A percentile compares a stretch with the other conserved stretches of the same genome.
phyloP scores from a whole-genome alignment of 2,888 invertebrate species.

The Zygothrica quintamaculata region DNA sequence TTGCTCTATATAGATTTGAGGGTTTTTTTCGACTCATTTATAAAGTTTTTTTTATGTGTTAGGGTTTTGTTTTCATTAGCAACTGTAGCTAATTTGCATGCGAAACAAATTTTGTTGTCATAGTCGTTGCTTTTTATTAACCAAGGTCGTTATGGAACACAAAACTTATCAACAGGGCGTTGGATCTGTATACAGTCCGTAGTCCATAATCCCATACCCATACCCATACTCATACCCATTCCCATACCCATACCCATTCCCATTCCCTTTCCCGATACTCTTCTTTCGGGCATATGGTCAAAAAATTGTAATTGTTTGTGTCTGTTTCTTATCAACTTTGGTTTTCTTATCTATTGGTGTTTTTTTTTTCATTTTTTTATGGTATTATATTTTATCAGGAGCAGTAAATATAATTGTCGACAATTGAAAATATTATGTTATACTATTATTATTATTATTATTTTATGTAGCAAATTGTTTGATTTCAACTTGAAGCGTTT shows the following conservation, averaged over 20 bases:
- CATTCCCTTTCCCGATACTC: not conserved
- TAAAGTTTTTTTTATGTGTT: conserved; percentile 4
- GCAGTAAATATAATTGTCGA: conserved; percentile 22
- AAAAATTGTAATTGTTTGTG: conserved; percentile 16
- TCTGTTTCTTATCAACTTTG: conserved; percentile 9
- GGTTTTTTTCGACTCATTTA: conserved; percentile 37
- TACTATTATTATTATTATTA: conserved; percentile 8
- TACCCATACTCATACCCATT: too few relatives aligned
- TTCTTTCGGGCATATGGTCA: not conserved
- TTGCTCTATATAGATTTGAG: conserved; percentile 38
- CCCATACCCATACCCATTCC: too few relatives aligned
- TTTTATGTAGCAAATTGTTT: conserved; percentile 1
- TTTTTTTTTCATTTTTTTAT: not conserved
- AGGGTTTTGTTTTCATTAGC: conserved; percentile 24
- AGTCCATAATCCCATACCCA: too few relatives aligned
- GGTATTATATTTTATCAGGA: conserved; percentile 15
- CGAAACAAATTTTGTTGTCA: conserved; percentile 34
- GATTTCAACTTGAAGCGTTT: conserved; percentile 3
- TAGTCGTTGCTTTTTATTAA: conserved; percentile 46
- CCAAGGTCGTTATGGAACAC: conserved; percentile 46
- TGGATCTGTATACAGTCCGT: too few relatives aligned
- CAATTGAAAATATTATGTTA: not conserved
- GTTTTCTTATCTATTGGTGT: conserved; percentile 20
- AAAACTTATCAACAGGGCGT: conserved; percentile 39
- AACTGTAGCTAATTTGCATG: conserved; percentile 44